These are phyloP conservation scores for Ophraella communa DNA, from an alignment of 2,888 invertebrate genomes.

Conservation along the genomic window DNA sequence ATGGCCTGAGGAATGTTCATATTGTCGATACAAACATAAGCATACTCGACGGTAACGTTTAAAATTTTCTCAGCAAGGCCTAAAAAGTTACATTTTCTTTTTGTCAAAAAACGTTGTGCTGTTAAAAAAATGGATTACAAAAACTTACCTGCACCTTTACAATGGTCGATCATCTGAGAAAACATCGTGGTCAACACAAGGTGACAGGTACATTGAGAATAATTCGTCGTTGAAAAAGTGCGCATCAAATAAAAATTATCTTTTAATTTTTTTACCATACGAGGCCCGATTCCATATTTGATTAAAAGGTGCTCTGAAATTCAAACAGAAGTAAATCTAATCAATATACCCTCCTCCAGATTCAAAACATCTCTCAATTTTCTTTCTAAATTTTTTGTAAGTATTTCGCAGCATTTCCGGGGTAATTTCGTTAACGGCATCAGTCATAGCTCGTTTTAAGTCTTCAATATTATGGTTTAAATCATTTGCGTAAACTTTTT, in stretches of 20 bases:
- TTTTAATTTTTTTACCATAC: slow-evolving; percentile 47
- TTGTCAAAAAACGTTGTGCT: background rate
- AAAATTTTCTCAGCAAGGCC: slow-evolving; percentile 56
- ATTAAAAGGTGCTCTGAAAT: slow-evolving; percentile 10
- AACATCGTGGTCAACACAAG: slow-evolving; percentile 66
- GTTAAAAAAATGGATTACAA: background rate
- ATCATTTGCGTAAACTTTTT: too few relatives aligned
- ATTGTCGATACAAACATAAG: slow-evolving; percentile 64
- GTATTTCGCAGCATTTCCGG: too few relatives aligned
- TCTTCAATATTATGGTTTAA: too few relatives aligned
- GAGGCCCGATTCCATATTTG: too few relatives aligned
- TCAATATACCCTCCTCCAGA: too few relatives aligned
- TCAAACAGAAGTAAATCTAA: background rate
- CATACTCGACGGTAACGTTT: slow-evolving; percentile 66
- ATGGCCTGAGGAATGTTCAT: slow-evolving; percentile 66
- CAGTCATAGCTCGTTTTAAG: too few relatives aligned
- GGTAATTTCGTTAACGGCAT: too few relatives aligned
- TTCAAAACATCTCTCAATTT: too few relatives aligned
- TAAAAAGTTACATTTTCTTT: slow-evolving; percentile 17
- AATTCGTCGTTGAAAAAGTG: slow-evolving; percentile 63
- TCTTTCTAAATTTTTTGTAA: too few relatives aligned
- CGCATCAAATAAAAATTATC: slow-evolving; percentile 50
- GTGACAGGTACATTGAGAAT: slow-evolving; percentile 66
- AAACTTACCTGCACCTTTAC: slow-evolving; percentile 64
- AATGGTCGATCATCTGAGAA: slow-evolving; percentile 67